A percentile compares a stretch with the other conserved stretches of the same genome.
These are phyloP conservation scores for Ginglymostoma cirratum DNA, from an alignment of 2,113 vertebrate genomes.

Conservation along the genomic window DNA sequence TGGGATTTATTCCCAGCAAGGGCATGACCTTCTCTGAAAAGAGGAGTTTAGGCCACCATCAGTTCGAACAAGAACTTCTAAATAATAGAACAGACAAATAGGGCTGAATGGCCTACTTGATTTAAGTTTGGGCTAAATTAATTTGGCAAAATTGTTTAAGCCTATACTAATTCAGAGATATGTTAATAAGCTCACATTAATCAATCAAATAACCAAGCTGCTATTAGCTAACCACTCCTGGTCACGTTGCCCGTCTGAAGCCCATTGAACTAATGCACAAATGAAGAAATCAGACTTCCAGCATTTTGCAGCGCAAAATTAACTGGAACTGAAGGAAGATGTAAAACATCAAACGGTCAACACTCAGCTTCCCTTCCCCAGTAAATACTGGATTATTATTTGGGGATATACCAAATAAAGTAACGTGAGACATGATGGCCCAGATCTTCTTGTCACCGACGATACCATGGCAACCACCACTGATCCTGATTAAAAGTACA, in stretches of 20 bases:
- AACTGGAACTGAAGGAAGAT: neutral
- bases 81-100: neutral
- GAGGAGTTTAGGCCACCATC: neutral
- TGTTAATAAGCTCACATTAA: neutral
- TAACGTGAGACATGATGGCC: neutral
- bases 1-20: neutral
- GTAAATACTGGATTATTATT: neutral
- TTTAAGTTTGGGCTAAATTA: neutral
- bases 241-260: too few relatives aligned
- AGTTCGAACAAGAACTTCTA: neutral
- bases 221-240: neutral
- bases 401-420: neutral
- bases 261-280: neutral
- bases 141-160: neutral
- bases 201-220: neutral
- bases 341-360: neutral
- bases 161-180: neutral
- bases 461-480: too few relatives aligned
- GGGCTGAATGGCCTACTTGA: neutral
- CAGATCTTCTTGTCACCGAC: too few relatives aligned
- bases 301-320: neutral
- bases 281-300: neutral
- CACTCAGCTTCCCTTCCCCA: neutral
- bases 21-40: neutral
- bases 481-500: neutral